These are phyloP conservation scores for Epizoanthus stellaris DNA, from an alignment of 92 coral and sea anemone species.

Conservation along the genomic window DNA sequence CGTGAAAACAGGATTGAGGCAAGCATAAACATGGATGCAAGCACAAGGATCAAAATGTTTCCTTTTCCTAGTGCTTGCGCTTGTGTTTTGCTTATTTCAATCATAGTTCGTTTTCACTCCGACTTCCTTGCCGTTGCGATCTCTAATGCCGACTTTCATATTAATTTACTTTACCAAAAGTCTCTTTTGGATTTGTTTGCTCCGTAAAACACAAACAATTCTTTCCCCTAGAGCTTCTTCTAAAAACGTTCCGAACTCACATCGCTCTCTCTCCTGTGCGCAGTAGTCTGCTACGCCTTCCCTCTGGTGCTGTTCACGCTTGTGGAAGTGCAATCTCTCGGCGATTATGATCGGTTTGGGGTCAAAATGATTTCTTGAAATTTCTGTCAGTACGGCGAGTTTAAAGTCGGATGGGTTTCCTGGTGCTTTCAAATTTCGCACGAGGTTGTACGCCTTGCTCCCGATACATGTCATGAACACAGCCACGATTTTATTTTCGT, in stretches of 20 bases:
- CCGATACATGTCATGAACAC: constrained; percentile 31
- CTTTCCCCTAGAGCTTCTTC: background rate
- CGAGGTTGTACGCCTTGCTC: constrained; percentile 42
- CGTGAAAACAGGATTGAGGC: too few species aligned
- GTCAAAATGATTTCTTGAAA: background rate
- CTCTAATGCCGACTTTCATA: constrained; percentile 14
- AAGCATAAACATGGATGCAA: too few species aligned
- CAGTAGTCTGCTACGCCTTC: constrained; percentile 27
- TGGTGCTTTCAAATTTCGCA: constrained; percentile 38
- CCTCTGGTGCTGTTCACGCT: too few species aligned
- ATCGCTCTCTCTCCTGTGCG: background rate
- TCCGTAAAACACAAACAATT: constrained; percentile 43
- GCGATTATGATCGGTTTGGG: constrained; percentile 31
- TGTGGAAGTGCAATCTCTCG: background rate
- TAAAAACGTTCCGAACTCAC: too few species aligned
- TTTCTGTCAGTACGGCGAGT: background rate
- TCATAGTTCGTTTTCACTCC: too few species aligned
- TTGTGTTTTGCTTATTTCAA: too few species aligned
- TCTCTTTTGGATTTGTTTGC: constrained; percentile 34
- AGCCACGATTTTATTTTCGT: constrained; percentile 44
- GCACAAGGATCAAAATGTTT: too few species aligned
- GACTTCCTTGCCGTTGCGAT: background rate
- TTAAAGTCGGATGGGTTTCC: constrained; percentile 35
- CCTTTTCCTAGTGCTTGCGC: too few species aligned
- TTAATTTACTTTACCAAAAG: background rate